Evolutionary conservation across 2,113 vertebrate genomes (phyloP).

Genomic region (Psophia crepitans): DNA sequence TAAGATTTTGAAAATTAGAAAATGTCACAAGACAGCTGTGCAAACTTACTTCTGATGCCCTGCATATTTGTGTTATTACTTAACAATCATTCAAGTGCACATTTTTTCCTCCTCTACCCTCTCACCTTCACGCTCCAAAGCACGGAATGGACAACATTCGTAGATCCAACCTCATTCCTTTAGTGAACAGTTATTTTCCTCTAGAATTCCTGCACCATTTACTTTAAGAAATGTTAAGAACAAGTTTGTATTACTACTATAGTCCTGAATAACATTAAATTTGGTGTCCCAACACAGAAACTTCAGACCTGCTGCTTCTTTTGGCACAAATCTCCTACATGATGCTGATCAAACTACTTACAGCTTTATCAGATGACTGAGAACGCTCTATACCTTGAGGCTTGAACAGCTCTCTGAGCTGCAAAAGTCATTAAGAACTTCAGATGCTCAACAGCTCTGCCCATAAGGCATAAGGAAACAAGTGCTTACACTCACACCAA

Average conservation of each 20-base stretch:
- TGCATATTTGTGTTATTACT: neutral
- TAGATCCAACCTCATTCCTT: neutral
- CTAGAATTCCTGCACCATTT: neutral
- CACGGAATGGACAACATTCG: neutral
- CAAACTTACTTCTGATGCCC: neutral
- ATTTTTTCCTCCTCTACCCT: neutral
- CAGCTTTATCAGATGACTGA: neutral
- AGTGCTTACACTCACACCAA: neutral
- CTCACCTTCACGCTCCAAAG: neutral
- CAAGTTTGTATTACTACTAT: neutral
- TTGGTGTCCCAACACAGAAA: neutral
- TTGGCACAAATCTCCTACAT: neutral
- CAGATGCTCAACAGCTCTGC: neutral
- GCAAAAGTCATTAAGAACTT: neutral
- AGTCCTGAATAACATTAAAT: neutral
- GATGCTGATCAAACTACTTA: neutral
- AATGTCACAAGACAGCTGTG: neutral
- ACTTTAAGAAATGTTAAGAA: neutral
- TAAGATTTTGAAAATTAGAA: constrained; percentile 50
- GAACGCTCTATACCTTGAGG: neutral
- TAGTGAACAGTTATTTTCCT: neutral
- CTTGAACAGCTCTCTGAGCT: neutral
- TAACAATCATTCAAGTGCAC: neutral
- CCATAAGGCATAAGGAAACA: neutral
- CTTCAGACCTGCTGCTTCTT: neutral